These are phyloP conservation scores for Sialis lutaria DNA, from an alignment of 2,888 invertebrate species.

Conservation along the genomic window DNA sequence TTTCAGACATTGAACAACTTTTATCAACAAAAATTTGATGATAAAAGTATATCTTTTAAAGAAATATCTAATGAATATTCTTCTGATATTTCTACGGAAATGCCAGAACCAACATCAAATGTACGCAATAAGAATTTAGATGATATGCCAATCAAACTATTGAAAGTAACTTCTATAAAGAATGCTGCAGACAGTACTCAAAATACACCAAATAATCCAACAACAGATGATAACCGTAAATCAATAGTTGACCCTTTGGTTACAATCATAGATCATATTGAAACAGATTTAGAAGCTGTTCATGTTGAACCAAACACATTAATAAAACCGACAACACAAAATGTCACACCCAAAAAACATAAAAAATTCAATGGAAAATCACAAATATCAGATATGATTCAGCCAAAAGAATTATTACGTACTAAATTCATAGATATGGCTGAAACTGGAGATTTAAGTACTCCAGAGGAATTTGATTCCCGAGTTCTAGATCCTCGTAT, in stretches of 20 bases:
- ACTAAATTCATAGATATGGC: constrained; percentile 15
- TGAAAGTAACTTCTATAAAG: no score
- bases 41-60: no score
- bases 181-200: no score
- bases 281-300: constrained; percentile 26
- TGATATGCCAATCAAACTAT: no score
- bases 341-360: neutral
- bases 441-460: constrained; percentile 14
- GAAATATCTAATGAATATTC: no score
- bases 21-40: no score
- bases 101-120: no score
- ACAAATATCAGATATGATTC: neutral
- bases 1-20: no score
- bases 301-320: constrained; percentile 11
- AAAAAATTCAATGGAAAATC: neutral
- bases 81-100: no score
- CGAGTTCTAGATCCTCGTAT: constrained; percentile 27
- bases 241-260: constrained; percentile 17
- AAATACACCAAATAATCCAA: no score
- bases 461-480: neutral
- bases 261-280: constrained; percentile 36
- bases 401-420: constrained; percentile 11
- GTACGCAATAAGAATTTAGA: no score
- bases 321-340: neutral
- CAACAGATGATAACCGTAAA: no score